phyloP scores from a whole-genome alignment of 2,797 vertebrate genomes.

The Oreochromis grahami region DNA sequence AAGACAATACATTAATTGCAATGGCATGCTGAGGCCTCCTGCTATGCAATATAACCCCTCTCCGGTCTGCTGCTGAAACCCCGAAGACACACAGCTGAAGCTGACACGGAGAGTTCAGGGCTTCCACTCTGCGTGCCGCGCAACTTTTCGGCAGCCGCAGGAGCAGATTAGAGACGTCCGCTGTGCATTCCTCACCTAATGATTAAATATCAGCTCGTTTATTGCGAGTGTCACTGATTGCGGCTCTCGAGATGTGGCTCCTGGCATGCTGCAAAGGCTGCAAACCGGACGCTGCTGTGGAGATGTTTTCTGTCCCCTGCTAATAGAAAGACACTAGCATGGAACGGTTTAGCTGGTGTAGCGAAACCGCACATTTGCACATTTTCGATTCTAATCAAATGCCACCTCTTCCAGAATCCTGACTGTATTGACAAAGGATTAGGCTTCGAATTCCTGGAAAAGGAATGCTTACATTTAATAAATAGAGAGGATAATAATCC shows the following conservation, averaged over 20 bases:
- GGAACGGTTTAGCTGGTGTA: not conserved
- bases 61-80: slow-evolving; percentile 38
- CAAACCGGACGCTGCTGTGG: not conserved
- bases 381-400: not conserved
- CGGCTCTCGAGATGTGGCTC: slow-evolving; percentile 45
- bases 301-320: not conserved
- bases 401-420: not conserved
- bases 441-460: not conserved
- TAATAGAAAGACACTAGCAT: slow-evolving; percentile 5
- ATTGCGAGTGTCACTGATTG: slow-evolving; percentile 67
- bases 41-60: slow-evolving; percentile 44
- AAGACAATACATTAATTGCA: slow-evolving; percentile 72
- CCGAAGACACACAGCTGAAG: not conserved
- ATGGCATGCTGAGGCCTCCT: slow-evolving; percentile 49
- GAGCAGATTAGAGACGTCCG: slow-evolving; percentile 60
- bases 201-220: slow-evolving; percentile 66
- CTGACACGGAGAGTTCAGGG: slow-evolving; percentile 41
- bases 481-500: not conserved
- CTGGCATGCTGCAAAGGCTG: slow-evolving; percentile 35
- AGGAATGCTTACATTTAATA: not conserved
- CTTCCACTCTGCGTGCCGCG: slow-evolving; percentile 23
- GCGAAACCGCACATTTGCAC: not conserved
- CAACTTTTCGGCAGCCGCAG: slow-evolving; percentile 34
- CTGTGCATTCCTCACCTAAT: slow-evolving; percentile 50
- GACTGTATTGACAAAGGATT: not conserved